phyloP scores from a whole-genome alignment of 2,113 vertebrate species.

The Paramormyrops kingsleyae region DNA sequence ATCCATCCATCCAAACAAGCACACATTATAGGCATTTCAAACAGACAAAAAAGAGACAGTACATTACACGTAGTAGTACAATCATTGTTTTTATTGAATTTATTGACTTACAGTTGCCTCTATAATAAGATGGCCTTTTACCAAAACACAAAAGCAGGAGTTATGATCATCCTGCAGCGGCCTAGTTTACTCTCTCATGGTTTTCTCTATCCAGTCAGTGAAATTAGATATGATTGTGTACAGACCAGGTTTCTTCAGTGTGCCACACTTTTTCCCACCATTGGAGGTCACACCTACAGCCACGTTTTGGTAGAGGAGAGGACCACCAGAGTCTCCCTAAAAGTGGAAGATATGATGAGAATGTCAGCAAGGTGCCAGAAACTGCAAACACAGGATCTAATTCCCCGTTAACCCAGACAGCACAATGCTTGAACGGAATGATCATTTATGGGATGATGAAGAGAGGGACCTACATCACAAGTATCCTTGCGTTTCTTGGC shows the following conservation, averaged over 20 bases:
- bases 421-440: background rate
- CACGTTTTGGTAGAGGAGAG: constrained; percentile 54
- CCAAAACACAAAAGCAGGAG: background rate
- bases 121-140: background rate
- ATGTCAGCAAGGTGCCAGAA: background rate
- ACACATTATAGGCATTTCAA: background rate
- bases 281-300: constrained; percentile 77
- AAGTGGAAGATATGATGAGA: background rate
- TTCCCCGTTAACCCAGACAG: background rate
- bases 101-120: background rate
- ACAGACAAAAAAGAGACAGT: background rate
- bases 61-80: background rate
- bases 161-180: background rate
- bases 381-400: background rate
- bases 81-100: background rate
- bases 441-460: background rate
- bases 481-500: constrained; percentile 40
- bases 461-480: constrained; percentile 53
- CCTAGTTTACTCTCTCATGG: constrained; percentile 36
- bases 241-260: constrained; percentile 66
- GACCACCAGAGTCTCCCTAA: constrained; percentile 69
- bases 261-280: constrained; percentile 72
- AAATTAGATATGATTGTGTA: constrained; percentile 76
- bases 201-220: constrained; percentile 60
- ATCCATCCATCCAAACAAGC: background rate